phyloP scores from a whole-genome alignment of 2,113 vertebrate genomes.

The Clupea harengus region DNA sequence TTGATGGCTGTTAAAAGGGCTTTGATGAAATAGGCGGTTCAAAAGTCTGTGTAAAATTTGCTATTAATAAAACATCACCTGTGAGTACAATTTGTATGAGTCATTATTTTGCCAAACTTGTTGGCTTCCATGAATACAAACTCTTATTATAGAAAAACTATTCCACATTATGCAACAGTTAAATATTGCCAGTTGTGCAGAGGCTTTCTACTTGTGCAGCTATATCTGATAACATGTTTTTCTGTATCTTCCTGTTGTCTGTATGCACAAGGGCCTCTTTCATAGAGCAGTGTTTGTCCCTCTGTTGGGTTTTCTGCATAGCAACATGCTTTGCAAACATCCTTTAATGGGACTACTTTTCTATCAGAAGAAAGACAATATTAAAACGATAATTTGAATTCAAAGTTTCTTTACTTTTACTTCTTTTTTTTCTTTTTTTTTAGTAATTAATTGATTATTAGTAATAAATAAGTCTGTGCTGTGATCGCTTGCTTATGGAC shows the following conservation, averaged over 20 bases:
- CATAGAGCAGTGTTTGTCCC: too few relatives aligned
- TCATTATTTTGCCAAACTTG: neutral
- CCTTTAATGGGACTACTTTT: neutral
- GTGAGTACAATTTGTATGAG: neutral
- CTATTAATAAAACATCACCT: slow-evolving; percentile 4
- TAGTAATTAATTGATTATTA: too few relatives aligned
- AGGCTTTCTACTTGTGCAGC: neutral
- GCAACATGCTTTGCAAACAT: neutral
- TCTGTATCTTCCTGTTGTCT: neutral
- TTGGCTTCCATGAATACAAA: neutral
- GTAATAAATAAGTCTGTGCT: neutral
- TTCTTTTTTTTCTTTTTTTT: neutral
- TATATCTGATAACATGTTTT: neutral
- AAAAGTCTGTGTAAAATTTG: neutral
- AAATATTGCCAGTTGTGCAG: neutral
- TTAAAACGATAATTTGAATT: neutral
- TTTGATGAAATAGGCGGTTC: neutral
- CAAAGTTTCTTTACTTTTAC: neutral
- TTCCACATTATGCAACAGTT: neutral
- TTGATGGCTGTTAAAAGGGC: neutral
- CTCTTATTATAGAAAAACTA: neutral
- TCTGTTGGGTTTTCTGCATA: neutral
- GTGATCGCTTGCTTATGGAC: neutral
- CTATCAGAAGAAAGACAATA: neutral
- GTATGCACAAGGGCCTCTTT: neutral